Percentiles rank a stretch among this genome's conserved stretches.
Evolutionary conservation across 2,113 vertebrate species (phyloP).

Genomic region (Nanorana parkeri): DNA sequence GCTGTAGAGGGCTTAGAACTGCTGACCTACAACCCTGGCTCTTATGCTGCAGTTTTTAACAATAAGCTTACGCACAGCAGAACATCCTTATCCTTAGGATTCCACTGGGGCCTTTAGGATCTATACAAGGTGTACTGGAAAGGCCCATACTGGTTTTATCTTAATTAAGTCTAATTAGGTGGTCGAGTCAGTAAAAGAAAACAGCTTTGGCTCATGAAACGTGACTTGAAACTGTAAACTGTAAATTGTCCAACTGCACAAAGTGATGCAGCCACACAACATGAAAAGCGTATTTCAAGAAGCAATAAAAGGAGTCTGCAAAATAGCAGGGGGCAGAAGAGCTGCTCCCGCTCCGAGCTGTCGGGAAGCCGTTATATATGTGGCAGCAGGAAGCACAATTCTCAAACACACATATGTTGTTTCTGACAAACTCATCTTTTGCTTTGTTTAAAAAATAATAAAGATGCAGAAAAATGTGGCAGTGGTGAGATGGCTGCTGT

Average conservation of each 20-base stretch:
- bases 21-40: constrained; percentile 49
- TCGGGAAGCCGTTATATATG: constrained; percentile 48
- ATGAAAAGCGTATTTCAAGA: constrained; percentile 53
- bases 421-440: constrained; percentile 45
- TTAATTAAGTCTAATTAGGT: constrained; percentile 57
- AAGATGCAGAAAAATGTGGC: constrained; percentile 37
- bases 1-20: constrained; percentile 39
- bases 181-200: constrained; percentile 41
- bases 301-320: constrained; percentile 48
- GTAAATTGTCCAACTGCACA: constrained; percentile 47
- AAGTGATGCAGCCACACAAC: constrained; percentile 31
- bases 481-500: constrained; percentile 6
- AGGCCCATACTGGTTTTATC: constrained; percentile 44
- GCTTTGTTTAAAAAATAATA: constrained; percentile 50
- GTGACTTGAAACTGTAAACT: constrained; percentile 54
- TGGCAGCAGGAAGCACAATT: constrained; percentile 51
- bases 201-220: constrained; percentile 46
- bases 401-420: constrained; percentile 49
- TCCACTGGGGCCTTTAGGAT: constrained; percentile 47
- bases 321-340: constrained; percentile 52
- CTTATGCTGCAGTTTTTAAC: constrained; percentile 41
- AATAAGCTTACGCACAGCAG: constrained; percentile 44
- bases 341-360: constrained; percentile 38
- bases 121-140: constrained; percentile 47
- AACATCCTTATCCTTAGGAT: constrained; percentile 33